Conservation (phyloP, 2,888 invertebrate species). For the Drosophila anomalipes region DNA sequence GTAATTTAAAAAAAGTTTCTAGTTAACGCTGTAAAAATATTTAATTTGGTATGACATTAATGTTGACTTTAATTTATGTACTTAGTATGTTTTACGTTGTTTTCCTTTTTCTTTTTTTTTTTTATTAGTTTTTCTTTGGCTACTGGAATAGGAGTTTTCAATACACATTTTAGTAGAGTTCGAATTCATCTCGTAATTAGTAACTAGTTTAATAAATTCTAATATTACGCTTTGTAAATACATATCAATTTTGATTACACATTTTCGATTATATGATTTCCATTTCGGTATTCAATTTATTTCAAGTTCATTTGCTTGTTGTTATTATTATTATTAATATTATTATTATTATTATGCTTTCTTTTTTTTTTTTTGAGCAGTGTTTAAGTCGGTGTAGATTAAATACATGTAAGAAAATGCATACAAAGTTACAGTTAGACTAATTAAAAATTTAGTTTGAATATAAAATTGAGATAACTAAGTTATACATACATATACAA, state of each 20-base stretch:
- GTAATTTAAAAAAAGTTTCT: constrained; percentile 2
- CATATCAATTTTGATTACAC: constrained; percentile 45
- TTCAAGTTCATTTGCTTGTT: constrained; percentile 1
- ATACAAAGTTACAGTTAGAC: constrained; percentile 77
- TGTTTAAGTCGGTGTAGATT: constrained; percentile 63
- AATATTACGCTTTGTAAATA: constrained; percentile 43
- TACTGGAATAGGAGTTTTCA: constrained; percentile 64
- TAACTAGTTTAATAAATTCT: constrained; percentile 56
- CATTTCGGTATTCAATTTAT: constrained; percentile 19
- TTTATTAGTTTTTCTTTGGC: constrained; percentile 29
- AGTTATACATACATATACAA: constrained; percentile 54
- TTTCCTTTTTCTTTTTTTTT: constrained; percentile 1
- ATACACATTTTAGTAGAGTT: constrained; percentile 44
- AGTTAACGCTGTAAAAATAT: constrained; percentile 1
- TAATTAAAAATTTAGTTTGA: constrained; percentile 76
- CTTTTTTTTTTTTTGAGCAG: constrained; percentile 44
- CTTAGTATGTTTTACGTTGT: constrained; percentile 10
- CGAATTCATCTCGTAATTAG: constrained; percentile 54
- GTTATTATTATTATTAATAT: constrained; percentile 4
- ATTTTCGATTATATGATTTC: constrained; percentile 46
- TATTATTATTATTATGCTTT: background rate
- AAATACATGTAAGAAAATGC: constrained; percentile 77
- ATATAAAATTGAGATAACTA: constrained; percentile 80
- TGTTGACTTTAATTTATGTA: constrained; percentile 12
- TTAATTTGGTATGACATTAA: constrained; percentile 25